Conservation (phyloP, 2,888 invertebrate species). For the Toxonevra muliebris region DNA sequence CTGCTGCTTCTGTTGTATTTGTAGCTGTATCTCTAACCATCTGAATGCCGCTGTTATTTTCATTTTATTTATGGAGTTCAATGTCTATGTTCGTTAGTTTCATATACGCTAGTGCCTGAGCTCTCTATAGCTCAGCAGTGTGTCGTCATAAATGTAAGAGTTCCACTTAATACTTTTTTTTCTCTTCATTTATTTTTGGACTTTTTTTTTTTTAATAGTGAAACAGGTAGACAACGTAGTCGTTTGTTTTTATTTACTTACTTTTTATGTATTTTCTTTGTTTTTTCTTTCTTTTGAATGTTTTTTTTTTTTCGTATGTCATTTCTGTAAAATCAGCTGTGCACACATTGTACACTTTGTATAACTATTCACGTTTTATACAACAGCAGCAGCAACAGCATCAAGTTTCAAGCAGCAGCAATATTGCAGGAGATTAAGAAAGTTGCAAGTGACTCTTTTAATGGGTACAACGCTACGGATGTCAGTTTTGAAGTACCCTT, state of each 20-base stretch:
- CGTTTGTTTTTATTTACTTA: conserved; percentile 12
- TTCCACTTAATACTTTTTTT: conserved; percentile 28
- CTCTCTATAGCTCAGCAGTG: conserved; percentile 9
- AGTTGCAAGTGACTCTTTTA: too few species aligned
- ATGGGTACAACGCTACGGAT: too few species aligned
- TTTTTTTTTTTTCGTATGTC: neutral
- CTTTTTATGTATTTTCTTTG: neutral
- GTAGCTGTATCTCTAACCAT: neutral
- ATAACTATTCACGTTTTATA: too few species aligned
- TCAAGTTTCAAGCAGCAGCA: neutral
- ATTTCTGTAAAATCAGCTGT: conserved; percentile 24
- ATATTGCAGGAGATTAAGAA: neutral
- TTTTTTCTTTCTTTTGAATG: neutral
- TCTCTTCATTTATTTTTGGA: conserved; percentile 3
- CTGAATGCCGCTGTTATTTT: too few species aligned
- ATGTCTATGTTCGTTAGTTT: conserved; percentile 14
- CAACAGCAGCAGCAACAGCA: neutral
- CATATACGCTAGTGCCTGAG: neutral
- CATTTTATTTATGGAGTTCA: conserved; percentile 23
- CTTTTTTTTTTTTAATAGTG: conserved; percentile 3
- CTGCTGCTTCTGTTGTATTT: neutral
- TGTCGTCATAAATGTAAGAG: conserved; percentile 21
- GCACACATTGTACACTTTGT: conserved; percentile 7
- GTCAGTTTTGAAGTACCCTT: too few species aligned
- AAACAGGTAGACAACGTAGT: neutral